Base-by-base conservation (phyloP, 2,888 invertebrate genomes). In the Punctoribates punctum region DNA sequence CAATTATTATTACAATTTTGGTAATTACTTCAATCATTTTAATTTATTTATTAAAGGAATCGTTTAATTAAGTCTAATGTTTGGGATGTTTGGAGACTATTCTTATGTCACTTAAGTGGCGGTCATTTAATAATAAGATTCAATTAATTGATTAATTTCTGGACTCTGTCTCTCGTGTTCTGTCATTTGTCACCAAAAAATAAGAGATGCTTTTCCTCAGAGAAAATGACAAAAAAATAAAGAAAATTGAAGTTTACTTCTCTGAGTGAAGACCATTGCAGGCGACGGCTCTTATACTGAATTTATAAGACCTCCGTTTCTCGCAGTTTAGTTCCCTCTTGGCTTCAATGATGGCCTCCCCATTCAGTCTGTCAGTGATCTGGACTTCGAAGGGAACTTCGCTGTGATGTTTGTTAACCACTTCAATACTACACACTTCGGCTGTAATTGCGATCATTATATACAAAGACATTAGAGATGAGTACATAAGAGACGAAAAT, bases 221-320 rank as follows among this genome's bases (percentile, higher is more conserved):
- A 34, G 34, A 34, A 3, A 5, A 8, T 5, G 34, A 34, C 4
- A 34, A 11, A 20, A 51, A 51, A n/a, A 15, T 51, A 51, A 51
- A 51, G 20, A 51, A 51, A 51, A 20, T 51, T 51, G 29, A 27
- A 29, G 29, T 89, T 86, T 82, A 91, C 91, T 89, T 90, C 83
- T 91, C 90, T 27, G 92, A 92, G 82, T 91, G 90, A 79, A 90
- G 90, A 78, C 92, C 93, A 83, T 91, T 90, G 85, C 96, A 96
- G 80, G 94, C 93, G 78, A 94, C 90, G 54, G 96, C 96, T 75
- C 94, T 91, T 83, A 96, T 94, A 85, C 94, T 93, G 85, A 97
- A 96, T 86, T 93, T 94, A 88, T 96, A 96, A 85, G 93, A 93
- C 82, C 93, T 91, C 75, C 94, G 87, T 84, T 94, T 94, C 85